Conservation (phyloP, 2,888 invertebrate species). For the Thera obeliscata region DNA sequence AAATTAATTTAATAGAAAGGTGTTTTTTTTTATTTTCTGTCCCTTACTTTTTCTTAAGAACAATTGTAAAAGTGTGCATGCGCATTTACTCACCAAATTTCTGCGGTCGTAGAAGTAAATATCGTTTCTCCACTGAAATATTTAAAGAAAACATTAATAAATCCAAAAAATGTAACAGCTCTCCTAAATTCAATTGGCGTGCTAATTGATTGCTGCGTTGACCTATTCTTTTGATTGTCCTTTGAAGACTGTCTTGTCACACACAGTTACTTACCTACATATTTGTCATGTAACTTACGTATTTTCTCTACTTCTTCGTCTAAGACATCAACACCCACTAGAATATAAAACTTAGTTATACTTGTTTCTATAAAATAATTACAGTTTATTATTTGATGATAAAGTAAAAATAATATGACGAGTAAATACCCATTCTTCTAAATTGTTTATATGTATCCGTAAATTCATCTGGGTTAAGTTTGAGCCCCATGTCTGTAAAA, state of each 20-base stretch:
- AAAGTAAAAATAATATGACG: neutral
- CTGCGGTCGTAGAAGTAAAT: slow-evolving; percentile 35
- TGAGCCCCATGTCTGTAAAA: slow-evolving; percentile 21
- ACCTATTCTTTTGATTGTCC: no score
- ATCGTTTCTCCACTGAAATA: slow-evolving; percentile 19
- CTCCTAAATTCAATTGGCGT: no score
- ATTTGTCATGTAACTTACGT: slow-evolving; percentile 49
- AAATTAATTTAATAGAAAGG: neutral
- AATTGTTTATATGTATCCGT: slow-evolving; percentile 40
- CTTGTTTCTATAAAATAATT: neutral
- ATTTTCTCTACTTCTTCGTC: slow-evolving; percentile 74
- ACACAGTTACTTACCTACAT: no score
- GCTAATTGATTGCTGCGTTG: no score
- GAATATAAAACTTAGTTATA: slow-evolving; percentile 10
- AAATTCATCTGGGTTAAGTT: slow-evolving; percentile 43
- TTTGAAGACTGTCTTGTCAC: no score
- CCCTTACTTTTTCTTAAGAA: neutral
- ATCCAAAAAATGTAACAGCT: no score
- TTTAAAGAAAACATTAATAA: neutral
- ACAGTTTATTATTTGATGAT: neutral
- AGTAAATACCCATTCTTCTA: slow-evolving; percentile 54
- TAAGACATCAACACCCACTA: slow-evolving; percentile 57
- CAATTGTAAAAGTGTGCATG: no score
- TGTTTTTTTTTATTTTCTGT: neutral
- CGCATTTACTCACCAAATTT: slow-evolving; percentile 41